These are phyloP conservation scores for Poeciliopsis paucimaculata DNA, from an alignment of 2,797 vertebrate species.

Conservation along the genomic window DNA sequence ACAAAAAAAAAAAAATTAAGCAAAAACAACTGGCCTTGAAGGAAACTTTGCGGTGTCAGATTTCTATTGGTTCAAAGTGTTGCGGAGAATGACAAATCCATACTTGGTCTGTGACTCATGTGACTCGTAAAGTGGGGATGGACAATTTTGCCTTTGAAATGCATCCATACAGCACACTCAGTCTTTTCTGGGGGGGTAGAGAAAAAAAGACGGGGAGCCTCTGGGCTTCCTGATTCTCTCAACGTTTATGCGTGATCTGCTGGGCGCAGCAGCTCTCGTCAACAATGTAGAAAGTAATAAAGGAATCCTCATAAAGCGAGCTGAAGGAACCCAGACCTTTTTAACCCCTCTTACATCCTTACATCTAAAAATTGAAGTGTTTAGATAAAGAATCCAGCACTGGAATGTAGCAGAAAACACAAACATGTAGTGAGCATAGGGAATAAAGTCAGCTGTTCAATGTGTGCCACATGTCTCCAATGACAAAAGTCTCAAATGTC, in stretches of 20 bases:
- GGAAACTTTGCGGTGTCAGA: conserved; percentile 35
- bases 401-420: conserved; percentile 13
- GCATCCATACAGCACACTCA: not conserved
- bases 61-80: conserved; percentile 51
- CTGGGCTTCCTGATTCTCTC: conserved; percentile 23
- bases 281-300: not conserved
- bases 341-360: not conserved
- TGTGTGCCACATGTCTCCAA: conserved; percentile 4
- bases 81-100: conserved; percentile 56
- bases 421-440: conserved; percentile 24
- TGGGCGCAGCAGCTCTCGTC: not conserved
- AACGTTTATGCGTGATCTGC: not conserved
- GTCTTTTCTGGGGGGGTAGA: not conserved
- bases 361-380: not conserved
- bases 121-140: conserved; percentile 28
- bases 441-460: conserved; percentile 41
- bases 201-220: not conserved
- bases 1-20: conserved; percentile 22
- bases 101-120: conserved; percentile 58
- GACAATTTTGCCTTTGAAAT: conserved; percentile 7
- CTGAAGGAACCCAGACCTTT: not conserved
- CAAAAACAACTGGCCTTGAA: conserved; percentile 19
- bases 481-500: conserved; percentile 36
- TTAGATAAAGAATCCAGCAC: conserved; percentile 5
- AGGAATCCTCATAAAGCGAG: not conserved